Evolutionary conservation across 2,888 invertebrate species (phyloP), one percentile per base, ranked within the genome.

Genomic region (Entomobrya proxima): DNA sequence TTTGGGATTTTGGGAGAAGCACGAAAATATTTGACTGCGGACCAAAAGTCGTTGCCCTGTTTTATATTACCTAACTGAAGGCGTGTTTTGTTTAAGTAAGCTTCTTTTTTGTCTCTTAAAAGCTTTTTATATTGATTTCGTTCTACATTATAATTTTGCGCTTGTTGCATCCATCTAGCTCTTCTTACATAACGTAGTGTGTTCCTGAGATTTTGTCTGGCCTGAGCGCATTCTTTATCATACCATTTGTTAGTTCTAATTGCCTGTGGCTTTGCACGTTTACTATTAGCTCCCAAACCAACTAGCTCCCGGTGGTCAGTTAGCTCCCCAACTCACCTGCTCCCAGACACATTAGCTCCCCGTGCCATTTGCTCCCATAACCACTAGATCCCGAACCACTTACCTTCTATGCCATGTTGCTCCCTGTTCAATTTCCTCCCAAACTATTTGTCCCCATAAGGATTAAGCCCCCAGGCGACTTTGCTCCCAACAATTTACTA

Each of bases 41-140:
- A 21, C 85, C 80, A 80, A 30, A 85, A 85, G 15, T 35, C 50
- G 6, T 15, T 44, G 5, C 75, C 4, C n/a, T 52, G 61, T 21
- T 58, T 69, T 4, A 32, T 6, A 21, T 74, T 80, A 1, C 18
- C 72, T 5, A 85, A 40, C 4, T n/a, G 11, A 7, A 0, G 6
- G 50, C 40, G 21, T 18, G n/a, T 30, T 11, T 21, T 40, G 18
- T 47, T 72, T n/a, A 27, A 1, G 9, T 37, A 50, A 5, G 30
- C 21, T 9, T 4, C n/a, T 74, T 61, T 55, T 44, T 69, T 69
- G 13, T n/a, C 6, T n/a, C 35, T 24, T 9, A 47, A 2, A 5
- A 40, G 15, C 1, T 32, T 15, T 27, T 18, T 15, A 40, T 55
- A 67, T 15, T 27, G 4, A 9, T 35, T 67, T 76, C 44, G 67